Conservation (phyloP, 2,113 vertebrate species). For the Plecturocebus donacophilus region DNA sequence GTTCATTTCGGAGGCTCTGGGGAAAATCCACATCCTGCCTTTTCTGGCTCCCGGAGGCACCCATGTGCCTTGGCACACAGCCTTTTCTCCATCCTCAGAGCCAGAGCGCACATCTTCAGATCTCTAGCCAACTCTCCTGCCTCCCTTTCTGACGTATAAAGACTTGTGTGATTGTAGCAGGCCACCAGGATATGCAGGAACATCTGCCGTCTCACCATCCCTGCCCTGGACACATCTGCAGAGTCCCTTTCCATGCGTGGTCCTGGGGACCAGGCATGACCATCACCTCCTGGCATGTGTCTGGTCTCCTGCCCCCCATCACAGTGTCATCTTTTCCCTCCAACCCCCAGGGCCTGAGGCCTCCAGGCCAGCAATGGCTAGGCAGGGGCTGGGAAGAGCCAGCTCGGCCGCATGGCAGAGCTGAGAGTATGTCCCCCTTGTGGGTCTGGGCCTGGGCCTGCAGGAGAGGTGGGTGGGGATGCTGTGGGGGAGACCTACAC, state of each 20-base stretch:
- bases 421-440: neutral
- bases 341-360: neutral
- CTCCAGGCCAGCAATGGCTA: neutral
- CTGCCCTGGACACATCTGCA: too few species aligned
- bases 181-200: neutral
- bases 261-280: neutral
- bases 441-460: neutral
- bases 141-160: neutral
- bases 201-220: neutral
- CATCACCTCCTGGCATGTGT: neutral
- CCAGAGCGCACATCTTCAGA: neutral
- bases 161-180: rapidly evolving
- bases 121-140: neutral
- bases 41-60: too few species aligned
- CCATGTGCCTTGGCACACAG: neutral
- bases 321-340: neutral
- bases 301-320: neutral
- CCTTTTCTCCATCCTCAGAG: neutral
- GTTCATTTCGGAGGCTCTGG: rapidly evolving
- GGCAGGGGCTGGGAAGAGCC: neutral
- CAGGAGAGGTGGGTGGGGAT: neutral
- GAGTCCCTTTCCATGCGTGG: neutral
- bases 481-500: too few species aligned
- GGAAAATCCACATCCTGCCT: rapidly evolving
- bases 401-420: neutral